Percentiles rank a stretch among this genome's conserved stretches.
These are phyloP conservation scores for Tolypeutes matacus DNA, from an alignment of 2,797 vertebrate species.

Conservation along the genomic window DNA sequence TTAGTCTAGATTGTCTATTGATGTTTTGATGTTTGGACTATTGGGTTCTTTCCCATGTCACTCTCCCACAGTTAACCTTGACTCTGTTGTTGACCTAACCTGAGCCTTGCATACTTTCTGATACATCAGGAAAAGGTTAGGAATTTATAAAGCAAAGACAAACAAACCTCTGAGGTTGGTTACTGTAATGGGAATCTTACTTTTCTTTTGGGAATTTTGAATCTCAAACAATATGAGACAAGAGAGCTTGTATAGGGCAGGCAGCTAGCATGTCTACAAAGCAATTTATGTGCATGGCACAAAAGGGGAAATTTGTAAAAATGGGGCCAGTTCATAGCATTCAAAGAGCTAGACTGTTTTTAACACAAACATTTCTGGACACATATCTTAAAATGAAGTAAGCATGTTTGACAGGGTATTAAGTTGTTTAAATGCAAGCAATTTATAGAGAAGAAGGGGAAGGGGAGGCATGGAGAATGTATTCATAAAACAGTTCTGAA, in stretches of 20 bases:
- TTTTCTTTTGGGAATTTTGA: constrained; percentile 63
- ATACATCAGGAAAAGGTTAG: constrained; percentile 71
- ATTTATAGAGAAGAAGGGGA: constrained; percentile 44
- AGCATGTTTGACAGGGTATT: background rate
- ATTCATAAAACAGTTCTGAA: constrained; percentile 5
- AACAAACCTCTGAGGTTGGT: constrained; percentile 25
- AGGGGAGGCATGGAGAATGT: background rate
- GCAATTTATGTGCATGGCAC: background rate
- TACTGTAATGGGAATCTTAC: background rate
- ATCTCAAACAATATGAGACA: constrained; percentile 47
- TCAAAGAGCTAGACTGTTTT: background rate
- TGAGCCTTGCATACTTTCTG: constrained; percentile 69
- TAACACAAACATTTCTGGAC: constrained; percentile 23
- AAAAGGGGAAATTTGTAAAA: background rate
- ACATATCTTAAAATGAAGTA: constrained; percentile 38
- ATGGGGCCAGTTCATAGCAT: background rate
- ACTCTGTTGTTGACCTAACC: constrained; percentile 75
- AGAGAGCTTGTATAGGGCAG: background rate
- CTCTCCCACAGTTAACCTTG: constrained; percentile 73
- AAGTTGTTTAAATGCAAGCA: constrained; percentile 52
- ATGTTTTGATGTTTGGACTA: constrained; percentile 76
- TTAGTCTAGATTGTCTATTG: constrained; percentile 59
- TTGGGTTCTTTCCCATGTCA: constrained; percentile 70
- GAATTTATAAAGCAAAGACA: constrained; percentile 72
- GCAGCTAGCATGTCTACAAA: background rate